Percentiles rank a stretch among this genome's conserved stretches.
These are phyloP conservation scores for Cyclophora punctaria DNA, from an alignment of 2,888 invertebrate species.

Conservation along the genomic window DNA sequence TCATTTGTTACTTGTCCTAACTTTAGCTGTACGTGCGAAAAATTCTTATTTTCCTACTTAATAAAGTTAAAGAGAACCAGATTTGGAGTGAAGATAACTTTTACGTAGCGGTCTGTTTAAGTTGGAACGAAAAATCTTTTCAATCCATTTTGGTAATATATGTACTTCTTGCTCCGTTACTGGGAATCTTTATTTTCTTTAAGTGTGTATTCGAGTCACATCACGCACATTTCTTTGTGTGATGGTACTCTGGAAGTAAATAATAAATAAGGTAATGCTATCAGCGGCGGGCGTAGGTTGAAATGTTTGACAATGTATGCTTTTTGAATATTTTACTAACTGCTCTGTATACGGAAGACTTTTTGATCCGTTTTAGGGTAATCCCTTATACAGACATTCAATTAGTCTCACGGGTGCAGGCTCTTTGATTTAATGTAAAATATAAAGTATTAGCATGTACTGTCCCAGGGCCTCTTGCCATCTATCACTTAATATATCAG, in stretches of 20 bases:
- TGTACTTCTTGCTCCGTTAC: conserved; percentile 3
- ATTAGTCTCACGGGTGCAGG: too few relatives aligned
- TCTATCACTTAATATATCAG: too few relatives aligned
- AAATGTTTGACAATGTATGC: too few relatives aligned
- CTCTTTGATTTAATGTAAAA: too few relatives aligned
- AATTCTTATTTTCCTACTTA: conserved; percentile 41
- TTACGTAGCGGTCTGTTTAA: conserved; percentile 14
- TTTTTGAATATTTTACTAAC: too few relatives aligned
- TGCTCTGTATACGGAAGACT: too few relatives aligned
- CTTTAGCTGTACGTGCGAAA: conserved; percentile 48
- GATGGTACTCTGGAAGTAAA: background rate
- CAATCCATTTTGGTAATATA: conserved; percentile 11
- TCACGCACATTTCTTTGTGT: conserved; percentile 3
- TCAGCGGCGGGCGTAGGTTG: too few relatives aligned
- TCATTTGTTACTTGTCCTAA: conserved; percentile 61
- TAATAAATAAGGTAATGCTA: background rate
- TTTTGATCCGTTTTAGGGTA: too few relatives aligned
- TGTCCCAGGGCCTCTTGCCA: too few relatives aligned
- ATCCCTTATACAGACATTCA: too few relatives aligned
- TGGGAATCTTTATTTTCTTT: conserved; percentile 10
- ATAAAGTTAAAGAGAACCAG: conserved; percentile 32
- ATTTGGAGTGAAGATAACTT: conserved; percentile 31
- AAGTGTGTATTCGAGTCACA: conserved; percentile 2
- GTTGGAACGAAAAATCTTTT: conserved; percentile 10
- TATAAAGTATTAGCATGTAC: too few relatives aligned